These are phyloP conservation scores for Ramphastos sulfuratus DNA, from an alignment of 2,113 vertebrate genomes.

Conservation along the genomic window DNA sequence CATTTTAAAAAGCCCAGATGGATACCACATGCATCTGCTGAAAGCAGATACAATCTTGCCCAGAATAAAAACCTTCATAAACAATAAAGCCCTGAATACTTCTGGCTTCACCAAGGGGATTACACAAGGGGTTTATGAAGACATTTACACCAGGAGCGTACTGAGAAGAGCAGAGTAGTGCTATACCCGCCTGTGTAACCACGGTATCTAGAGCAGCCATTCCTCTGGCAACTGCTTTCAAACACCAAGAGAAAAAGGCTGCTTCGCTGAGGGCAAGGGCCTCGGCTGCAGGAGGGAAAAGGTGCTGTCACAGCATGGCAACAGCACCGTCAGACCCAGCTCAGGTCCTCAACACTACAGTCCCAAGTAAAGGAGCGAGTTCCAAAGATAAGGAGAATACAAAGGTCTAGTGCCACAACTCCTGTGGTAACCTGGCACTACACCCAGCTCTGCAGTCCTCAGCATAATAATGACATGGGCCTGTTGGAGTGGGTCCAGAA, in stretches of 20 bases:
- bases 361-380: neutral
- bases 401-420: neutral
- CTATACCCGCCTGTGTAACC: too few species aligned
- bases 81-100: neutral
- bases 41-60: neutral
- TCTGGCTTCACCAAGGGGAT: neutral
- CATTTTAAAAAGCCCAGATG: neutral
- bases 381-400: neutral
- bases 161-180: neutral
- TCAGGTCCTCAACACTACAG: neutral
- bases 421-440: neutral
- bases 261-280: fast-evolving
- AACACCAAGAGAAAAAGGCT: neutral
- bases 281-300: neutral
- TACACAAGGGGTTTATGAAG: neutral
- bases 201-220: fast-evolving
- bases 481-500: too few species aligned
- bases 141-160: neutral
- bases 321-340: neutral
- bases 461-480: neutral
- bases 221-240: neutral
- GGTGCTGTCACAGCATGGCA: fast-evolving
- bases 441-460: neutral
- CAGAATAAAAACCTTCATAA: neutral
- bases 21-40: neutral